Evolutionary conservation across 1,140 invertebrate species (phyloP), one percentile per base, ranked within the genome.

Genomic region (Diabrotica undecimpunctata): DNA sequence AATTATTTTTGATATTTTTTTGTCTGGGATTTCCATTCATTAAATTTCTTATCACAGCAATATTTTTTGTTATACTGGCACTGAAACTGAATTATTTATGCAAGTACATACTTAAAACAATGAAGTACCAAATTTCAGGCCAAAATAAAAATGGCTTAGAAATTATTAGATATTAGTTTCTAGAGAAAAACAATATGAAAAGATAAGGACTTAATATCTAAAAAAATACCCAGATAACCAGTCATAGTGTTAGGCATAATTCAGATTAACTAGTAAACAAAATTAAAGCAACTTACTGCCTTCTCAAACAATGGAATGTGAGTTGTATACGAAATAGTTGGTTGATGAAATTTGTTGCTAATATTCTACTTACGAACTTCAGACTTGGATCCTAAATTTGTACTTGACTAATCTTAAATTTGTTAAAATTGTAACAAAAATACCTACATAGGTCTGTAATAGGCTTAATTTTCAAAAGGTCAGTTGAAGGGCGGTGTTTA

Each of bases 401-500:
- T 25, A 25, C 25, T 25, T 25, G 25, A 25, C 25, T 25, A 25
- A 25, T 25, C 4, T 25, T 25, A 25, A 46, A 46, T 46, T n/a
- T 46, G 41, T 46, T 46, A n/a, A 46, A 46, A 46, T 46, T 6
- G 3, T 46, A 46, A 46, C n/a, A 2, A 46, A 46, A 46, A 46
- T 46, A 46, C 41, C 41, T 46, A 46, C 41, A 10, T 46, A 46
- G 41, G 41, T 46, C 41, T 46, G 41, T 46, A 46, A 46, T 46
- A 46, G 3, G 6, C 41, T 2, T 4, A 46, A 4, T 46, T 46
- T 10, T 46, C n/a, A 46, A 46, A 46, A 52, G n/a, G 41, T 50
- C 41, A 36, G 7, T 61, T 61, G n/a, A 61, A 51, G 59, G 50
- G 11, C 14, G 52, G 14, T 61, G 51, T 12, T 39, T 60, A 50